Conservation (phyloP, 2,113 vertebrate species). For the Triplophysa tibetana region DNA sequence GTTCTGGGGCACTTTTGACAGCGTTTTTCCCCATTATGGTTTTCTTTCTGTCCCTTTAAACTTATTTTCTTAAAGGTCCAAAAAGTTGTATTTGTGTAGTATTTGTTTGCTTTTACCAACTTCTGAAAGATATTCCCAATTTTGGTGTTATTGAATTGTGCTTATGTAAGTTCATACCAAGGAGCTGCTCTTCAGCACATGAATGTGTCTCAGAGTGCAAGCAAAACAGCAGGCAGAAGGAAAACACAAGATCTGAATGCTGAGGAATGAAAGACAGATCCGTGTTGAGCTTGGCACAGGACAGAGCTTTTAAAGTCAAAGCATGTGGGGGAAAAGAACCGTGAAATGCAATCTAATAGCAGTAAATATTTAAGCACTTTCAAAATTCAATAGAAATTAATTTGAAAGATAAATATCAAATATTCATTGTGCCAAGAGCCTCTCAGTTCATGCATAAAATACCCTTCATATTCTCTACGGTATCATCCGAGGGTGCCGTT, state of each 20-base stretch:
- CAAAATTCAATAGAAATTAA: constrained; percentile 70
- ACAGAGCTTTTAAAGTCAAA: constrained; percentile 13
- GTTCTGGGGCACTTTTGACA: too few species aligned
- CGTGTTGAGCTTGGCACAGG: constrained; percentile 60
- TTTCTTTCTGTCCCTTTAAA: neutral
- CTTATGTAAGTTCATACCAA: neutral
- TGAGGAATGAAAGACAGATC: constrained; percentile 33
- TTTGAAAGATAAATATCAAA: constrained; percentile 75
- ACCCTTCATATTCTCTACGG: constrained; percentile 57
- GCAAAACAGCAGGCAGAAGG: constrained; percentile 31
- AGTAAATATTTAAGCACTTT: constrained; percentile 72
- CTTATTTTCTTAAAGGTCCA: neutral
- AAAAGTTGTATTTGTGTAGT: neutral
- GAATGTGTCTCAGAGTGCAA: constrained; percentile 6
- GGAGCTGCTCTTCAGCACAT: constrained; percentile 2
- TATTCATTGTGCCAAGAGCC: constrained; percentile 70
- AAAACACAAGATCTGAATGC: constrained; percentile 41
- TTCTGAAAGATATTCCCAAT: neutral
- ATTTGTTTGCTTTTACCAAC: neutral
- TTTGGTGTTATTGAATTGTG: constrained; percentile 7
- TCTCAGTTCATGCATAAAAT: constrained; percentile 69
- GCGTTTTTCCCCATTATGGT: too few species aligned
- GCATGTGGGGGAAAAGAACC: constrained; percentile 41
- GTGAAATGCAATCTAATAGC: constrained; percentile 59
- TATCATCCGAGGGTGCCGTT: constrained; percentile 12